Base-by-base conservation (phyloP, 1,140 invertebrate genomes). In the Lithobius niger region DNA sequence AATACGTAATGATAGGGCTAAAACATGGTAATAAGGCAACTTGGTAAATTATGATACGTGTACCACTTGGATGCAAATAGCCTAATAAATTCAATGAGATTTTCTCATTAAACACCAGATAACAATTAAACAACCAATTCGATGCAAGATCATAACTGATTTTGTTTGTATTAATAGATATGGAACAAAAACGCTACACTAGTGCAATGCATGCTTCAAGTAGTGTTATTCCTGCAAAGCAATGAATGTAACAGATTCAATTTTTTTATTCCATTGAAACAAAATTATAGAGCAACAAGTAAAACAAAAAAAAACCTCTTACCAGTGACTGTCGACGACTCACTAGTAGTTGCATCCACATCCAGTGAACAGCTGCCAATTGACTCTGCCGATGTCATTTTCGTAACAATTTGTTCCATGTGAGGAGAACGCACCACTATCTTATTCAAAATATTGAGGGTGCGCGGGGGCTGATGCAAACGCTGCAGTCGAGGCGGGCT, bases 331-430 rank as follows among this genome's bases (percentile, higher is more conserved):
- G 49, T 50, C 13, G 60, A 42, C n/a, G 42, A 57, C 49, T 86
- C 83, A 64, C 82, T 84, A 59, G 81, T 81, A 67, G 79, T 78
- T 28, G 79, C 80, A 65, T 87, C 83, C 66, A 84, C 81, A 71
- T 87, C 84, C 62, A 88, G 70, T 27, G 84, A 87, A 72, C 84
- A 88, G 69, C 82, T 83, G 57, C 84, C 84, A 59, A 88, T 88
- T 66, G 74, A 76, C 61, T 76, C 75, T 58, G 73, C 69, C 59
- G 74, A 76, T 22, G 73, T 73, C 74, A 75, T 75, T 49, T 62
- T 60, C 10, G 24, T 28, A 18, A 21, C 42, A 10, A 44, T 25
- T 43, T 51, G 48, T 25, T 56, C 28, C 42, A 45, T 44, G 15
- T 56, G 48, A 15, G 51, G 51, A 13, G 44, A 25, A 22, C 26